Evolutionary conservation across 2,797 vertebrate genomes (phyloP), one percentile per base, ranked within the genome.

Genomic region (Acrocephalus scirpaceus): DNA sequence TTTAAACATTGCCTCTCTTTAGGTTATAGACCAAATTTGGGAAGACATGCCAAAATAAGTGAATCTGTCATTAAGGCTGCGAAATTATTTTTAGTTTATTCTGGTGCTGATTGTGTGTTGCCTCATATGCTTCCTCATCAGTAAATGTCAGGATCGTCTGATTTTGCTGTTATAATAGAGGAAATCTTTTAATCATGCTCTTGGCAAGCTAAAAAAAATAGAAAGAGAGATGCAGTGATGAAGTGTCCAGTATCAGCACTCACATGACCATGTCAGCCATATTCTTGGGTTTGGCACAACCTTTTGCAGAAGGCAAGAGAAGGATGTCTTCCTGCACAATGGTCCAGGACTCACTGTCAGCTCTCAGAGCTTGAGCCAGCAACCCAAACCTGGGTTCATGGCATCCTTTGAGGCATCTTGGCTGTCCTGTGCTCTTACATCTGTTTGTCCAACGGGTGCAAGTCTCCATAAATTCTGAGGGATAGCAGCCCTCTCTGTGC

Each of bases 301-400:
- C 16, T 53, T 45, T 78, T 71, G 20, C 57, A 79, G 67, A 45
- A 73, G 45, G 13, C 38, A 74, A 57, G 34, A 56, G 70, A 60
- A 78, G 19, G 51, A 40, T 10, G 2, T 77, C 51, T 93, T 61
- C 29, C 57, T 30, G 14, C 32, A 22, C 47, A 11, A 1, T 0
- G 3, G 19, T 14, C 42, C 19, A 15, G 29, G 54, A 17, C 36
- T 81, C 10, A 0, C 14, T 53, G 16, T 45, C 36, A 45, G 23
- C 29, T 77, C 42, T 64, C 26, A n/a, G 57, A 89, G 16, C 20
- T 45, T 26, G 14, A 62, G 26, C 73, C 60, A 79, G 29, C 13
- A 51, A 36, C n/a, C 19, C 13, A 76, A 3, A 36, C 14, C 13
- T 26, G 29, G 6, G 4, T 36, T 34, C 0, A 0, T 62, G 20